These are phyloP conservation scores for Drosophila kanekoi DNA, from an alignment of 2,888 invertebrate genomes.

Conservation along the genomic window DNA sequence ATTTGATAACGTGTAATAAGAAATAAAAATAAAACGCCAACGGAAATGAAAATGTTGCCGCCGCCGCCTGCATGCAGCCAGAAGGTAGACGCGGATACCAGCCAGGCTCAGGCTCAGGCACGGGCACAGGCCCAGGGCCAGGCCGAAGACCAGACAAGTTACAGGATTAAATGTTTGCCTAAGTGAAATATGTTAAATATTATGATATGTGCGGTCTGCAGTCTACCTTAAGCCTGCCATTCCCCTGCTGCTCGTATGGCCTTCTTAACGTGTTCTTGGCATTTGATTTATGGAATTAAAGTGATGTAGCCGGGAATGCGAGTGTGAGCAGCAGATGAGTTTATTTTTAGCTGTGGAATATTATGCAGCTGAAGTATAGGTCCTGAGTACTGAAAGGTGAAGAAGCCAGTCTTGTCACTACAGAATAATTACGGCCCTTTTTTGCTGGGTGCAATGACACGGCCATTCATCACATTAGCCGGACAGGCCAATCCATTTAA, in stretches of 20 bases:
- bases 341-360: slow-evolving; percentile 35
- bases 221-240: slow-evolving; percentile 12
- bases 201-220: slow-evolving; percentile 69
- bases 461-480: slow-evolving; percentile 70
- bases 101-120: neutral
- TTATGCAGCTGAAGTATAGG: slow-evolving; percentile 28
- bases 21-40: slow-evolving; percentile 78
- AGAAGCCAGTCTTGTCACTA: slow-evolving; percentile 13
- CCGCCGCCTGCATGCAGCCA: slow-evolving; percentile 13
- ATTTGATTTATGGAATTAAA: slow-evolving; percentile 76
- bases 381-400: slow-evolving; percentile 12
- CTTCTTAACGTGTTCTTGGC: slow-evolving; percentile 44
- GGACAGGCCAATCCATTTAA: slow-evolving; percentile 67
- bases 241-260: slow-evolving; percentile 19
- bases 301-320: slow-evolving; percentile 26
- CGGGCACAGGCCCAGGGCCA: neutral
- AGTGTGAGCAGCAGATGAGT: slow-evolving; percentile 26
- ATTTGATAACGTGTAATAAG: slow-evolving; percentile 78
- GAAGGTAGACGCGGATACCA: slow-evolving; percentile 19
- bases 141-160: slow-evolving; percentile 53
- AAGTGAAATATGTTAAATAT: slow-evolving; percentile 80
- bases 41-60: slow-evolving; percentile 73
- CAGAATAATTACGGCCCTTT: slow-evolving; percentile 48
- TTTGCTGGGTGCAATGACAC: slow-evolving; percentile 38
- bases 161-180: slow-evolving; percentile 76